Evolutionary conservation across 1,140 invertebrate genomes (phyloP), one percentile per base, ranked within the genome.

Genomic region (Drosophila kepulauana): DNA sequence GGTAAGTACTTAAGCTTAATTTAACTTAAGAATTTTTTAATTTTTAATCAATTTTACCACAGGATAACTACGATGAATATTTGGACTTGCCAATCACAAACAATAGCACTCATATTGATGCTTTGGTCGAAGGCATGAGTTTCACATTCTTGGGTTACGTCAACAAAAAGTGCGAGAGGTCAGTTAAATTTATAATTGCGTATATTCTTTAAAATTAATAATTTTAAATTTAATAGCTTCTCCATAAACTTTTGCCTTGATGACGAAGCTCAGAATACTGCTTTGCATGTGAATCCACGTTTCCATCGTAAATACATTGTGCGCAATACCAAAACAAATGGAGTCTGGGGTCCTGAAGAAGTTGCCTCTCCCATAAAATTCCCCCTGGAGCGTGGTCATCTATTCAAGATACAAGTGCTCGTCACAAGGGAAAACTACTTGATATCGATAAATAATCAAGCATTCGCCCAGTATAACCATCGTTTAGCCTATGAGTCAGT

Each of bases 1-100:
- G 97, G 93, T 48, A 16, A 5, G 20, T 20, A 48, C 0, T 16
- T 13, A 1, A 25, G 8, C 15, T 48, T 16, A 0, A 46, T 15
- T 16, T 11, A 6, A 46, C 3, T 25, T 48, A 5, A n/a, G 20
- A 10, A 10, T 38, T 11, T 1, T 3, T 11, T 10, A 38, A 38
- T 10, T 38, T 25, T 2, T 3, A 8, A 16, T 48, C 1, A 8
- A 16, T 48, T 48, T 48, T 25, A 16, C 3, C 13, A 10, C 1
- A 16, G 28, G n/a, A 38, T 6, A 28, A 7, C 38, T 15, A 25
- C 28, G 62, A 56, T n/a, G 62, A 65, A 1, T 30, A 54, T 7
- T 11, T 45, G 10, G 8, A 38, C 2, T 30, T 65, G 25, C 35
- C 49, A 0, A 25, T 65, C 5, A 7, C 11, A 0, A n/a, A 33